Evolutionary conservation across 92 coral and sea anemone genomes (phyloP), one percentile per base, ranked within the genome.

Genomic region (Montipora capitata): DNA sequence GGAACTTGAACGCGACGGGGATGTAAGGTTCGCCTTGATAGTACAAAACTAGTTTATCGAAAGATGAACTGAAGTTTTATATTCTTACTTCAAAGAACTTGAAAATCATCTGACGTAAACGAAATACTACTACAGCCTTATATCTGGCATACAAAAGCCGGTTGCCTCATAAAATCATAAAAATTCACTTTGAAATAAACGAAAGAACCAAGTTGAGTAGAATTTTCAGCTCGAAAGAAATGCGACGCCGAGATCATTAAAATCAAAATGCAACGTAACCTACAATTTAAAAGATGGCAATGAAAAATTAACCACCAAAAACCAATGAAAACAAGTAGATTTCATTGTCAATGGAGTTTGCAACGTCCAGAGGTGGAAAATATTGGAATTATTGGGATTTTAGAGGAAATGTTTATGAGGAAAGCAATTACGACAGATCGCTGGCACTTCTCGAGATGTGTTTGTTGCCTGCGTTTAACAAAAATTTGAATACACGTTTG

Each of bases 381-480:
- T 44, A 65, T 45, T 10, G 56, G 38, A 85, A 75, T 45, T 66
- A 49, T 85, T 74, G 74, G 88, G 88, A 86, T 81, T 88, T 89
- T 85, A 84, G 84, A 90, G 84, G 40, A 80, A 91, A 93, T 95
- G 96, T 95, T 95, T 94, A 95, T 89, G 94, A 78, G 90, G 74
- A 87, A 80, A 95, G 98, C 94, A 88, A 94, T 95, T 95, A 94
- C 98, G 96, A 88, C 91, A 85, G 84, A 82, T 85, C 72, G 78
- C 81, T 69, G 95, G 80, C 95, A 84, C 90, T 90, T 94, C 85
- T 95, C 90, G 85, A 79, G 95, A 95, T 95, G 98, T 95, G 98
- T 95, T 95, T 95, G 98, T 95, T 95, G 96, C 81, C 84, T 91
- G 56, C 57, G 63, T 91, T 86, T 79, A 87, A 83, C 82, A 75